These are phyloP conservation scores for Acanthosepion lycidas DNA, from an alignment of 2,888 invertebrate species.

Conservation along the genomic window DNA sequence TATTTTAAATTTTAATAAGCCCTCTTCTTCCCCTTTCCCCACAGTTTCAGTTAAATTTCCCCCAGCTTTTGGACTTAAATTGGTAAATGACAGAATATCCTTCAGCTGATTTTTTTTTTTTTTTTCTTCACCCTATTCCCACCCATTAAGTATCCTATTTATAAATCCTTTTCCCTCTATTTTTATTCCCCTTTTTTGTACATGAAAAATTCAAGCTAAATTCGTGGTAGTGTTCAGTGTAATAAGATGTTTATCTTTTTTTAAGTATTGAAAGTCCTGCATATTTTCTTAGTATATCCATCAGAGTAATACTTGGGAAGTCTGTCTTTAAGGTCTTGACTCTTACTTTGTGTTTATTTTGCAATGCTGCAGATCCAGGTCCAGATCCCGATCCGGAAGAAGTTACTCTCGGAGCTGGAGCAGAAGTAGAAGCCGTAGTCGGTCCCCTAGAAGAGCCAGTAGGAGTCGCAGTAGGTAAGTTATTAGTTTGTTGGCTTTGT, in stretches of 20 bases:
- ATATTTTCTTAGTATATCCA: neutral
- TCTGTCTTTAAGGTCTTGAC: neutral
- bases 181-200: neutral
- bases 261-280: neutral
- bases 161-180: neutral
- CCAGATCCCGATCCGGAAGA: conserved; percentile 58
- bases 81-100: no score
- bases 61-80: no score
- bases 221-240: neutral
- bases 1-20: no score
- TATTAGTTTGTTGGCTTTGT: neutral
- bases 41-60: no score
- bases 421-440: conserved; percentile 55
- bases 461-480: conserved; percentile 49
- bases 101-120: no score
- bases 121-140: no score
- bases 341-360: neutral
- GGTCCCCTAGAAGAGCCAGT: conserved; percentile 49
- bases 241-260: neutral
- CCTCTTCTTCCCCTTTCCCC: no score
- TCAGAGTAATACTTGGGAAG: neutral
- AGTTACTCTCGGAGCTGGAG: conserved; percentile 61
- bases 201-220: neutral
- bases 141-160: no score
- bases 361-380: conserved; percentile 48